Evolutionary conservation across 2,888 invertebrate genomes (phyloP), one percentile per base, ranked within the genome.

Genomic region (Desoria tigrina): DNA sequence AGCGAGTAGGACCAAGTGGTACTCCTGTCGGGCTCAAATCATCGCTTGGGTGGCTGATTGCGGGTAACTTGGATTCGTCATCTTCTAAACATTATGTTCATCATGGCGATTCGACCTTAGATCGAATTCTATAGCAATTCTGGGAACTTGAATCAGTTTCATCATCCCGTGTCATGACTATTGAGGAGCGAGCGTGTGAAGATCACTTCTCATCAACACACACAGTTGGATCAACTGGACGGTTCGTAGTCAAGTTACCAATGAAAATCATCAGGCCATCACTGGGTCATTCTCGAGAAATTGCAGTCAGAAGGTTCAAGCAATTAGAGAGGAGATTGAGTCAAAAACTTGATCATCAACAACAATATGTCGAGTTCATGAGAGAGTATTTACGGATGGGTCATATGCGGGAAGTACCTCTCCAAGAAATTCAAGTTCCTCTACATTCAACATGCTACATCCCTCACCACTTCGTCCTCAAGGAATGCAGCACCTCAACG

Each of bases 401-500:
- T 2, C 66, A 66, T 26, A 66, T 66, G 66, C 55, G 50, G 26
- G n/a, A 27, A 16, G 51, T 61, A 4, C n/a, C n/a, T n/a, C n/a
- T n/a, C n/a, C n/a, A n/a, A n/a, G n/a, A n/a, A n/a, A n/a, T n/a
- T n/a, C n/a, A n/a, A n/a, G n/a, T n/a, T n/a, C n/a, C n/a, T n/a
- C n/a, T n/a, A 16, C 11, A 6, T 2, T 1, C 7, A 26, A 63
- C 14, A 7, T n/a, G n/a, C n/a, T 55, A 4, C 45, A 39, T 65
- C 9, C 72, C 71, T 14, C 76, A 76, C 58, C 72, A 71, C 42
- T 49, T 59, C 16, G 71, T 74, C 1, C 14, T 65, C 3, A 65
- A 66, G 21, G 62, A 65, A 23, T 24, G n/a, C 53, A 69, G 66
- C 49, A 54, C 37, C 1, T 66, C 70, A 1, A 71, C 71, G 1